Percentiles rank a stretch among this genome's conserved stretches.
These are phyloP conservation scores for Spilogale gracilis DNA, from an alignment of 2,113 vertebrate genomes.

Conservation along the genomic window DNA sequence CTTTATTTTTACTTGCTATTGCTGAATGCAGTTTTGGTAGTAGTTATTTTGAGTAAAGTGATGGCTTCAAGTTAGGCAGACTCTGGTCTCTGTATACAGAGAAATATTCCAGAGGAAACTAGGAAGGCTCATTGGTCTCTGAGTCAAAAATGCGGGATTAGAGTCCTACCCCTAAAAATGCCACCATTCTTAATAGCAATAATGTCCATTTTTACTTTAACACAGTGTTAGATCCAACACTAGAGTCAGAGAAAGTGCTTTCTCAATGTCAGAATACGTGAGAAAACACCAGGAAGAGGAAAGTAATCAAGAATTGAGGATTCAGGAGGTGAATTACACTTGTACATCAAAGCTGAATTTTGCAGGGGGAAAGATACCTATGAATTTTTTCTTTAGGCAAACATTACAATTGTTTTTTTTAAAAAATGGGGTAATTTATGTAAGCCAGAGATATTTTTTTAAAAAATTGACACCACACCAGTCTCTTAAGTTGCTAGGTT, in stretches of 20 bases:
- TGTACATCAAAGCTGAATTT: constrained; percentile 18
- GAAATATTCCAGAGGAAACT: neutral
- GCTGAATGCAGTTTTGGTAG: neutral
- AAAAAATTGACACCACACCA: neutral
- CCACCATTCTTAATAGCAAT: neutral
- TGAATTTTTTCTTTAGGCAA: neutral
- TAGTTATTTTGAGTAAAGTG: neutral
- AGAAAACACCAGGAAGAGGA: neutral
- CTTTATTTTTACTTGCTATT: neutral
- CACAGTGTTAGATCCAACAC: neutral
- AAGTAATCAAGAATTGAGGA: neutral
- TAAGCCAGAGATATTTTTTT: neutral
- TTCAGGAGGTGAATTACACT: neutral
- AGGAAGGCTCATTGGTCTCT: neutral
- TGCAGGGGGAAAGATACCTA: neutral
- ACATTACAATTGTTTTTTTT: neutral
- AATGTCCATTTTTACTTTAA: neutral
- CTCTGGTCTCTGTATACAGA: neutral
- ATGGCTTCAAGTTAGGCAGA: neutral
- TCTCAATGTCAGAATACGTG: neutral
- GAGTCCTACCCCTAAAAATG: neutral
- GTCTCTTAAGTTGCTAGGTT: constrained; percentile 52
- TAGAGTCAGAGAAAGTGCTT: neutral
- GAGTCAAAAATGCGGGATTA: neutral
- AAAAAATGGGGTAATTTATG: neutral